Evolutionary conservation across 2,888 invertebrate species (phyloP).

Genomic region (Diarsia rubi): DNA sequence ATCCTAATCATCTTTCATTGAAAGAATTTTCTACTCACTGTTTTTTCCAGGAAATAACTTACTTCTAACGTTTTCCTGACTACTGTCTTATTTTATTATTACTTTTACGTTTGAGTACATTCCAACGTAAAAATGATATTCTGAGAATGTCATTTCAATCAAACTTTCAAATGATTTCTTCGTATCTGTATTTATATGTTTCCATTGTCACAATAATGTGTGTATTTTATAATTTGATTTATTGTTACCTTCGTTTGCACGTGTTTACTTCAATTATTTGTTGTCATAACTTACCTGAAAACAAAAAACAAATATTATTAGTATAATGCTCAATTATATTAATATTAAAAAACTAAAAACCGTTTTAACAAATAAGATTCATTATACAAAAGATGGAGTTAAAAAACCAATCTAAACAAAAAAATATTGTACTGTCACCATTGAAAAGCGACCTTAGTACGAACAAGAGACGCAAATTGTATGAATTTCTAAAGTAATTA

Average conservation of each 20-base stretch:
- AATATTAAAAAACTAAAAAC: background rate
- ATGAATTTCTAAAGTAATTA: slow-evolving; percentile 44
- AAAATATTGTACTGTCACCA: slow-evolving; percentile 5
- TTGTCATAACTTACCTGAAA: slow-evolving; percentile 55
- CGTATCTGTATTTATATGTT: background rate
- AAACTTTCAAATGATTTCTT: background rate
- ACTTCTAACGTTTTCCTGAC: background rate
- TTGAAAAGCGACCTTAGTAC: slow-evolving; percentile 31
- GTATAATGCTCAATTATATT: slow-evolving; percentile 2
- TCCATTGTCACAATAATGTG: background rate
- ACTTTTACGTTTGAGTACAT: slow-evolving; percentile 3
- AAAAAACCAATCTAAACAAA: slow-evolving; percentile 4
- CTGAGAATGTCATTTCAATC: slow-evolving; percentile 6
- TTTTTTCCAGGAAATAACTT: background rate
- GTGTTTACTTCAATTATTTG: slow-evolving; percentile 7
- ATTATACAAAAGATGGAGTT: background rate
- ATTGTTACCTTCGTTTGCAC: slow-evolving; percentile 22
- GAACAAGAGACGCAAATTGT: slow-evolving; percentile 36
- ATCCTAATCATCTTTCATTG: background rate
- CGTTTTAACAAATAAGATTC: background rate
- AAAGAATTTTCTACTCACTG: background rate
- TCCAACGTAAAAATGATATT: no score
- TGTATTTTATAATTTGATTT: slow-evolving; percentile 11
- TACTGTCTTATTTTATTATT: background rate
- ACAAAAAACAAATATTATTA: slow-evolving; percentile 31